Conservation (phyloP, 2,888 invertebrate genomes). For the Lagria hirta region DNA sequence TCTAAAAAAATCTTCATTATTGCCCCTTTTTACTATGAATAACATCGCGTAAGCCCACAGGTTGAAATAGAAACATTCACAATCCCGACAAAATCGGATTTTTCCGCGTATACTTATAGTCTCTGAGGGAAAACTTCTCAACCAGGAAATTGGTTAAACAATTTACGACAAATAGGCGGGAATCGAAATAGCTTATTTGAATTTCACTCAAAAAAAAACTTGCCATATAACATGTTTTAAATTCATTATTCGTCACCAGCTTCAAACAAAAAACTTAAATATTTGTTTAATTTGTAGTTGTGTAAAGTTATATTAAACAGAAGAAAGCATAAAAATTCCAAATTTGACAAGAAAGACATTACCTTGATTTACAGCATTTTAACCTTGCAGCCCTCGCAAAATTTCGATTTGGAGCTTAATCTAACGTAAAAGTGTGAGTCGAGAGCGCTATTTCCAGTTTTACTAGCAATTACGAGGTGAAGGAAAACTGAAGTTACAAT, state of each 20-base stretch:
- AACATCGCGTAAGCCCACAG: slow-evolving; percentile 15
- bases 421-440: slow-evolving; percentile 10
- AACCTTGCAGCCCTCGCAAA: slow-evolving; percentile 4
- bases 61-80: slow-evolving; percentile 13
- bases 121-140: slow-evolving; percentile 16
- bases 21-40: no score
- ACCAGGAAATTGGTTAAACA: slow-evolving; percentile 21
- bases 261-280: no score
- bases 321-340: no score
- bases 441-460: slow-evolving; percentile 7
- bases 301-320: no score
- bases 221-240: no score
- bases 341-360: slow-evolving; percentile 16
- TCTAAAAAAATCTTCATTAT: no score
- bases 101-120: slow-evolving; percentile 6
- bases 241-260: no score
- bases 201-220: slow-evolving; percentile 21
- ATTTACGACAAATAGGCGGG: slow-evolving; percentile 23
- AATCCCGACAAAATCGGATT: slow-evolving; percentile 5
- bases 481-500: no score
- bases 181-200: slow-evolving; percentile 24
- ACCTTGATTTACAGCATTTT: slow-evolving; percentile 10
- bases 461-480: no score
- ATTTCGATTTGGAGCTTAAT: slow-evolving; percentile 9
- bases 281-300: no score